Base-by-base conservation (phyloP, 2,888 invertebrate species). In the Parasteatoda lunata region DNA sequence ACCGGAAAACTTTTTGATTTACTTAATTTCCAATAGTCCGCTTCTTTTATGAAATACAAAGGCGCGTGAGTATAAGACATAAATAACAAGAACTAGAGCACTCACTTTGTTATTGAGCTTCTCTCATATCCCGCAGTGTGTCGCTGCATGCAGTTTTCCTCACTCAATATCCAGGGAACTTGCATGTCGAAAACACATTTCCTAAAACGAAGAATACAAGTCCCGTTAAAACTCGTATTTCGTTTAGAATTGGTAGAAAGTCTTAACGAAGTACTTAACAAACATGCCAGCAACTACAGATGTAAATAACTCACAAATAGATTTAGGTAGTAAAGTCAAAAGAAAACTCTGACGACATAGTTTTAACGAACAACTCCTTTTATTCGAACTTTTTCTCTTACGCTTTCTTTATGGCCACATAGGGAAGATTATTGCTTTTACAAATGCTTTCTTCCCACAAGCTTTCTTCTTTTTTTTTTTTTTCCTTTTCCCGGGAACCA, bases 371-470 rank as follows among this genome's bases (percentile, higher is more conserved):
- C 77, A 72, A 66, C 71, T 66, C 69, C 13, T 66, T 54, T 64
- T 77, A 71, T 84, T 84, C 65, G 54, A 49, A 76, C 73, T 76
- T 75, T 76, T 76, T 69, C 52, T 49, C 70, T 83, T 83, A 69
- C 77, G 65, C 66, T 71, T 77, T 77, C 77, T 84, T 84, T 84
- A 84, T 84, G 77, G 71, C 71, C 83, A 15, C 66, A 66, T 47
- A 77, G 66, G 65, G 77, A 70, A 72, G 77, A 77, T 77, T 84
- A 84, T 84, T 84, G 83, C 83, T 54, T n/a, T 52, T 71, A 72
- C 83, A 84, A 77, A 77, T 84, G 83, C 64, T 65, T 9, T 77
- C 77, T 84, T 84, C 83, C 83, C 83, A 84, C 83, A 71, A 64
- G 77, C 71, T 70, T 84, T 77, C 65, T 13, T n/a, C 54, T n/a